phyloP scores from a whole-genome alignment of 2,888 invertebrate species.

The Drosophila melanosoma region DNA sequence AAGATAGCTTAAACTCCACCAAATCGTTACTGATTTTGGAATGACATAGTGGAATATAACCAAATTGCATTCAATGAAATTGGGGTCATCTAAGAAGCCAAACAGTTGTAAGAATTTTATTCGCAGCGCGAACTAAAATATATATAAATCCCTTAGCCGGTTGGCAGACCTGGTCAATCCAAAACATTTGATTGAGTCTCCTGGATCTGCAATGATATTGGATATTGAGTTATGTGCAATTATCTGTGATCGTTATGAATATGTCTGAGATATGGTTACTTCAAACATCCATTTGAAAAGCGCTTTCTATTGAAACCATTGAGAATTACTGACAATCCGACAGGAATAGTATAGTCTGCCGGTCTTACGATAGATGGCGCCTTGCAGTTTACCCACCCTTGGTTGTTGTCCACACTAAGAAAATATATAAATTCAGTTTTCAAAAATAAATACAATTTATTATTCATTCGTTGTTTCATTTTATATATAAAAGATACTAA shows the following conservation, averaged over 20 bases:
- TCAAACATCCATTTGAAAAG: background rate
- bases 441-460: constrained; percentile 20
- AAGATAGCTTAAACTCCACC: background rate
- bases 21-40: background rate
- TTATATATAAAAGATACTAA: constrained; percentile 29
- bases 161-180: no score
- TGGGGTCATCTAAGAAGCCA: background rate
- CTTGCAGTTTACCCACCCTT: no score
- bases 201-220: no score
- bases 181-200: no score
- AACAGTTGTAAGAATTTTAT: background rate
- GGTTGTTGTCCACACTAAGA: constrained; percentile 4
- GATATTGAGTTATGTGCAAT: no score
- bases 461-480: constrained; percentile 3
- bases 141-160: no score
- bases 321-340: no score
- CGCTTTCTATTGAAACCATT: background rate
- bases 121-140: no score
- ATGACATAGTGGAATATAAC: no score
- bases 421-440: background rate
- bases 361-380: constrained; percentile 14
- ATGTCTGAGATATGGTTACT: background rate
- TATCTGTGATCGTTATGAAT: no score
- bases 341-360: background rate
- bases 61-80: background rate